These are phyloP conservation scores for Chrysaora quinquecirrha DNA, from an alignment of 30 jellyfish, hydroid and myxozoan species.

Conservation along the genomic window DNA sequence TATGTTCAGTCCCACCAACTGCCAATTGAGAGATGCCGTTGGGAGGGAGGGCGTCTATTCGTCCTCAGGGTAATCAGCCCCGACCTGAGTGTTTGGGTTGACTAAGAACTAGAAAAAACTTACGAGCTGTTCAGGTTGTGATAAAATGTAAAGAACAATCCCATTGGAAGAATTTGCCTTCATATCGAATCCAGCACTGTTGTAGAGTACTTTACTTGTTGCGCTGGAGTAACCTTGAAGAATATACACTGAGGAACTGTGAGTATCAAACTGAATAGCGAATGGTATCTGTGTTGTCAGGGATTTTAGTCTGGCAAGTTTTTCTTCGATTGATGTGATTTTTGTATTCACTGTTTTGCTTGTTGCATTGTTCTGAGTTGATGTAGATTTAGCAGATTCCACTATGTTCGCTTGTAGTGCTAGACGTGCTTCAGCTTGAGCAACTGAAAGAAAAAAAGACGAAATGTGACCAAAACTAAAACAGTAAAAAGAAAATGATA, in stretches of 20 bases:
- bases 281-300: slow-evolving; percentile 77
- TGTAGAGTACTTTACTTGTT: slow-evolving; percentile 34
- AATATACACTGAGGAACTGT: slow-evolving; percentile 54
- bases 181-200: slow-evolving; percentile 76
- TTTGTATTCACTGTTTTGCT: slow-evolving; percentile 11
- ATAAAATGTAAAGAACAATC: slow-evolving; percentile 65
- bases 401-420: slow-evolving; percentile 58
- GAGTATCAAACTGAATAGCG: slow-evolving; percentile 59
- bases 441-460: slow-evolving; percentile 43
- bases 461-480: neutral
- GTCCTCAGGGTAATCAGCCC: too few relatives aligned
- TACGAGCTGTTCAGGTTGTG: slow-evolving; percentile 76
- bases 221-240: slow-evolving; percentile 53
- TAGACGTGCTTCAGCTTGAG: slow-evolving; percentile 69
- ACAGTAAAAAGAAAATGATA: too few relatives aligned
- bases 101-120: too few relatives aligned
- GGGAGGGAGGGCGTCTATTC: too few relatives aligned
- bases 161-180: slow-evolving; percentile 73
- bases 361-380: slow-evolving; percentile 47
- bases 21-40: too few relatives aligned
- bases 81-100: too few relatives aligned
- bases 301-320: slow-evolving; percentile 51
- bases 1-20: too few relatives aligned
- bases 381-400: slow-evolving; percentile 29
- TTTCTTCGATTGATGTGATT: slow-evolving; percentile 55